phyloP scores from a whole-genome alignment of 2,113 vertebrate genomes.

The Pterocles orientalis region DNA sequence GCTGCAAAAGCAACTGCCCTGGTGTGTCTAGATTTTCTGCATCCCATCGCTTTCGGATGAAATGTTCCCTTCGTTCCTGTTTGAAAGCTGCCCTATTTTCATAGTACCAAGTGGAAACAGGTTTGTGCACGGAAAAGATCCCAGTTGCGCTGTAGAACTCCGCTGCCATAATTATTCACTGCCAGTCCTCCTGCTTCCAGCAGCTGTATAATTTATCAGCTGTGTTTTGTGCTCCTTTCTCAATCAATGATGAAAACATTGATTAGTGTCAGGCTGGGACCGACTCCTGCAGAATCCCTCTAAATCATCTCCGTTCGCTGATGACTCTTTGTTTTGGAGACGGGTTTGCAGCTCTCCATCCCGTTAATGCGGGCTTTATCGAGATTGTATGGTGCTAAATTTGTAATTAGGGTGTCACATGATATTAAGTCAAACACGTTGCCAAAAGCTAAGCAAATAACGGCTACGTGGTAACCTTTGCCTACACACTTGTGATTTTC shows the following conservation, averaged over 20 bases:
- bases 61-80: background rate
- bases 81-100: slow-evolving; percentile 37
- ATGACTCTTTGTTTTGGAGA: slow-evolving; percentile 31
- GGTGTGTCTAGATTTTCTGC: background rate
- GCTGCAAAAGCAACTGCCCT: background rate
- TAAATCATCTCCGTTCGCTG: slow-evolving; percentile 17
- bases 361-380: slow-evolving; percentile 24
- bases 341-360: slow-evolving; percentile 47
- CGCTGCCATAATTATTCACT: slow-evolving; percentile 6
- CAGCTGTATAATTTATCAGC: slow-evolving; percentile 64
- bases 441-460: slow-evolving; percentile 50
- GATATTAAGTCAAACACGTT: slow-evolving; percentile 14
- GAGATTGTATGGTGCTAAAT: slow-evolving; percentile 29
- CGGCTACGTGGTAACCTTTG: slow-evolving; percentile 31
- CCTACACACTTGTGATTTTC: slow-evolving; percentile 7
- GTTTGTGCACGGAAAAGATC: background rate
- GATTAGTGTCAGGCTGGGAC: slow-evolving; percentile 61
- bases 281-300: background rate
- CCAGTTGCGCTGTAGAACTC: background rate
- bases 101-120: background rate
- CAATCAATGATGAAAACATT: slow-evolving; percentile 65
- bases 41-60: background rate
- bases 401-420: slow-evolving; percentile 56
- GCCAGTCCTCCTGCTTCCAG: slow-evolving; percentile 29
- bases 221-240: slow-evolving; percentile 64